Evolutionary conservation across 2,797 vertebrate genomes (phyloP).

Genomic region (Myoxocephalus aenaeus): DNA sequence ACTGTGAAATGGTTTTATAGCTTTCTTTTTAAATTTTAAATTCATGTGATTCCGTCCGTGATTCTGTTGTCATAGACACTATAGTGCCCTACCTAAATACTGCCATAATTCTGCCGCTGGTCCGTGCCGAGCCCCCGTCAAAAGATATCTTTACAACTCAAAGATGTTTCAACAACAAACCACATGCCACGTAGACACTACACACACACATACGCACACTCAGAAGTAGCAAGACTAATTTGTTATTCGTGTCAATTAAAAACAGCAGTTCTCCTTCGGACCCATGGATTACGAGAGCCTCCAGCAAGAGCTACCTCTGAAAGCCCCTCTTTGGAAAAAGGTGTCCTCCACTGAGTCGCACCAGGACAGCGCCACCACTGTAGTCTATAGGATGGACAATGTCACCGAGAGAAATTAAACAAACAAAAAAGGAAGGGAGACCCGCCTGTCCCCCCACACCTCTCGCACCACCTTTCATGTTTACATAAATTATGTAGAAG

Average conservation of each 20-base stretch:
- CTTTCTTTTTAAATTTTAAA: not conserved
- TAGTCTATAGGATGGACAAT: constrained; percentile 99
- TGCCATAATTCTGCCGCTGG: not conserved
- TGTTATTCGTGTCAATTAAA: constrained; percentile 93
- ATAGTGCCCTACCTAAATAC: not conserved
- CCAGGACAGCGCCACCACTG: constrained; percentile 96
- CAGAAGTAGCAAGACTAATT: constrained; percentile 85
- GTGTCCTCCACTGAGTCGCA: constrained; percentile 93
- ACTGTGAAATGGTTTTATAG: not conserved
- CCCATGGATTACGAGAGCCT: constrained; percentile 99
- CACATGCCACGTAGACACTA: constrained; percentile 6
- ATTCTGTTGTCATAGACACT: not conserved
- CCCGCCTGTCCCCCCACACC: not conserved
- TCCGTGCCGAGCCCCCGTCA: not conserved
- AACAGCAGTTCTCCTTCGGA: constrained; percentile 93
- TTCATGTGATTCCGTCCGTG: not conserved
- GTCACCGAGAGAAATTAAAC: constrained; percentile 81
- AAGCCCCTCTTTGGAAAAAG: constrained; percentile 98
- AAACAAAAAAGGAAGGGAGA: constrained; percentile 7
- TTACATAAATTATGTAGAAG: constrained; percentile 57
- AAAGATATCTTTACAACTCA: not conserved
- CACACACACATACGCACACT: constrained; percentile 2
- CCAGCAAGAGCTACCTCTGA: constrained; percentile 98
- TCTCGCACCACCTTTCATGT: constrained; percentile 48
- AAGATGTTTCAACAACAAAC: not conserved